Percentiles rank a stretch among this genome's conserved stretches.
phyloP scores from a whole-genome alignment of 2,113 vertebrate species.

The Bostrychus sinensis region DNA sequence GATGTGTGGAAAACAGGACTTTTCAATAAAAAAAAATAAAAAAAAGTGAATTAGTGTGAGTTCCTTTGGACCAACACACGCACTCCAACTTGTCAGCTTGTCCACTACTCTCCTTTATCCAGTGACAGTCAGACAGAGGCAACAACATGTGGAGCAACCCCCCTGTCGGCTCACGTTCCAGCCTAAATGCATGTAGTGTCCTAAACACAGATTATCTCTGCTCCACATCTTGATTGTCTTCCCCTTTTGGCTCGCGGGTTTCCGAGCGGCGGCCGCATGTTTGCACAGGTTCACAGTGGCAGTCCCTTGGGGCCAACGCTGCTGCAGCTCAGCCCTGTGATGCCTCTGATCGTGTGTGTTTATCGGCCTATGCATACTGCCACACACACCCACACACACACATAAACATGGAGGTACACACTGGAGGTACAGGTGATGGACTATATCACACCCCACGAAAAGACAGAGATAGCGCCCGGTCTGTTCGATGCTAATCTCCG shows the following conservation, averaged over 20 bases:
- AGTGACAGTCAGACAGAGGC: slow-evolving; percentile 40
- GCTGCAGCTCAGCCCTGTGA: slow-evolving; percentile 66
- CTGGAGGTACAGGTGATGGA: slow-evolving; percentile 49
- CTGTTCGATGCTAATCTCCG: slow-evolving; percentile 58
- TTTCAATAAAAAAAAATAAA: no score
- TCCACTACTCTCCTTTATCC: slow-evolving; percentile 7
- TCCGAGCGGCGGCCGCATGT: slow-evolving; percentile 66
- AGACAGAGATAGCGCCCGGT: slow-evolving; percentile 52
- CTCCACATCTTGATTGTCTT: slow-evolving; percentile 75
- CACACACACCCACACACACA: slow-evolving; percentile 27
- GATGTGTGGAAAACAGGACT: no score
- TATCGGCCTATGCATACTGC: slow-evolving; percentile 47
- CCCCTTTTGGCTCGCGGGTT: slow-evolving; percentile 65
- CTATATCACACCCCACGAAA: slow-evolving; percentile 52
- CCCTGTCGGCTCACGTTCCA: slow-evolving; percentile 68
- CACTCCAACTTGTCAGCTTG: slow-evolving; percentile 25
- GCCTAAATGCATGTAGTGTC: slow-evolving; percentile 69
- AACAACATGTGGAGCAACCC: slow-evolving; percentile 71
- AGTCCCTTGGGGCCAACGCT: slow-evolving; percentile 65
- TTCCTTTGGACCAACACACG: slow-evolving; percentile 19
- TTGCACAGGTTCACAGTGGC: slow-evolving; percentile 68
- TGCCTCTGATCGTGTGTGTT: slow-evolving; percentile 64
- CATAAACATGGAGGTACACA: slow-evolving; percentile 27
- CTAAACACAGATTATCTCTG: slow-evolving; percentile 76
- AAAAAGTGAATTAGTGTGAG: no score